phyloP scores from a whole-genome alignment of 2,113 vertebrate genomes.

The Promerops cafer region DNA sequence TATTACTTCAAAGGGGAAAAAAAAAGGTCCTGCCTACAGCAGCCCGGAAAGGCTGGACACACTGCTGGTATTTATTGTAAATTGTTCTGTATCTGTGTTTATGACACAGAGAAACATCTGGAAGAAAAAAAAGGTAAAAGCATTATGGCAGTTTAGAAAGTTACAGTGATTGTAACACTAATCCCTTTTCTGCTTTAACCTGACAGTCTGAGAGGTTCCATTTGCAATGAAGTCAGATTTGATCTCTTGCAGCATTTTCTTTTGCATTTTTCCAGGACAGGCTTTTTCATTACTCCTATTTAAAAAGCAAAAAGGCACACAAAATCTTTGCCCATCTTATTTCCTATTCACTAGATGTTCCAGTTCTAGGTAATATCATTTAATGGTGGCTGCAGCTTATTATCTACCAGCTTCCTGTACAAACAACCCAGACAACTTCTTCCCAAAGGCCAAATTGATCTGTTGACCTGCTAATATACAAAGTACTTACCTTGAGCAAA shows the following conservation, averaged over 20 bases:
- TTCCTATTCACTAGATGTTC: neutral
- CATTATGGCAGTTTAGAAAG: neutral
- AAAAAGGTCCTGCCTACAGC: neutral
- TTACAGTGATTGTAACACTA: neutral
- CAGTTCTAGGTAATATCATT: neutral
- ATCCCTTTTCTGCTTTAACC: neutral
- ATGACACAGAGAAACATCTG: neutral
- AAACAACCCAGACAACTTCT: neutral
- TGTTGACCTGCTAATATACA: slow-evolving; percentile 67
- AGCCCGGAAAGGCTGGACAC: neutral
- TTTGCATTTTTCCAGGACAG: neutral
- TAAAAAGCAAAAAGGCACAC: neutral
- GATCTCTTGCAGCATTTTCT: neutral
- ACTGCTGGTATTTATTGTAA: neutral
- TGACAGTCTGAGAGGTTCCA: neutral
- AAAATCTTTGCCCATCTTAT: neutral
- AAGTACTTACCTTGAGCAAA: slow-evolving; percentile 63
- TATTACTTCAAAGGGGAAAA: neutral
- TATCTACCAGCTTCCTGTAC: neutral
- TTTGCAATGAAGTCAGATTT: neutral
- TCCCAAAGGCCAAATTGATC: slow-evolving; percentile 48
- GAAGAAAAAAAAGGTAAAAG: neutral
- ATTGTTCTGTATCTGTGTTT: neutral
- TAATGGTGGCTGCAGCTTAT: neutral
- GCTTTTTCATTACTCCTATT: neutral